These are phyloP conservation scores for Pogonomyrmex barbatus DNA, from an alignment of 1,140 invertebrate genomes.

Conservation along the genomic window DNA sequence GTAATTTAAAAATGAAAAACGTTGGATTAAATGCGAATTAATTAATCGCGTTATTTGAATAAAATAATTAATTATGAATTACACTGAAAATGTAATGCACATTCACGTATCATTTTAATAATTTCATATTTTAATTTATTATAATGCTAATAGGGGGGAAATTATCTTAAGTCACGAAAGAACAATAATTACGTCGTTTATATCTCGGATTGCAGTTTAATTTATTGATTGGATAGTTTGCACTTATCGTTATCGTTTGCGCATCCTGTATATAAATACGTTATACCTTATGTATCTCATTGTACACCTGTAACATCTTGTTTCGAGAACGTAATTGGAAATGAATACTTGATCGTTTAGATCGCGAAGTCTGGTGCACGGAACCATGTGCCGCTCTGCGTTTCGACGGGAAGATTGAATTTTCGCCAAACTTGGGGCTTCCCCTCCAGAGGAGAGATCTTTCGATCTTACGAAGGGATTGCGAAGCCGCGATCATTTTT, in stretches of 20 bases:
- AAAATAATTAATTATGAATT: not conserved
- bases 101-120: not conserved
- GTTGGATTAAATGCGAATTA: not conserved
- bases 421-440: slow-evolving; percentile 35
- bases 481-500: slow-evolving; percentile 11
- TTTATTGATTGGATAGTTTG: slow-evolving; percentile 31
- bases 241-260: not conserved
- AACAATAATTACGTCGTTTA: not conserved
- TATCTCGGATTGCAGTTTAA: not conserved
- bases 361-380: slow-evolving; percentile 8
- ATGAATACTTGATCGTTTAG: slow-evolving; percentile 66
- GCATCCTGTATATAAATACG: slow-evolving; percentile 1
- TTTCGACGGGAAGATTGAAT: slow-evolving; percentile 55
- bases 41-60: not conserved
- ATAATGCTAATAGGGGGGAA: too few relatives aligned
- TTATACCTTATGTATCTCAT: slow-evolving; percentile 1
- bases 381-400: not conserved
- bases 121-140: not conserved
- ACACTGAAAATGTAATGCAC: not conserved
- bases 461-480: not conserved
- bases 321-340: slow-evolving; percentile 58
- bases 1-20: not conserved
- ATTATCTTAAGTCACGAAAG: too few relatives aligned
- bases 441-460: slow-evolving; percentile 4
- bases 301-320: slow-evolving; percentile 29